Evolutionary conservation across 2,888 invertebrate genomes (phyloP), one percentile per base, ranked within the genome.

Genomic region (Cryptus armator): DNA sequence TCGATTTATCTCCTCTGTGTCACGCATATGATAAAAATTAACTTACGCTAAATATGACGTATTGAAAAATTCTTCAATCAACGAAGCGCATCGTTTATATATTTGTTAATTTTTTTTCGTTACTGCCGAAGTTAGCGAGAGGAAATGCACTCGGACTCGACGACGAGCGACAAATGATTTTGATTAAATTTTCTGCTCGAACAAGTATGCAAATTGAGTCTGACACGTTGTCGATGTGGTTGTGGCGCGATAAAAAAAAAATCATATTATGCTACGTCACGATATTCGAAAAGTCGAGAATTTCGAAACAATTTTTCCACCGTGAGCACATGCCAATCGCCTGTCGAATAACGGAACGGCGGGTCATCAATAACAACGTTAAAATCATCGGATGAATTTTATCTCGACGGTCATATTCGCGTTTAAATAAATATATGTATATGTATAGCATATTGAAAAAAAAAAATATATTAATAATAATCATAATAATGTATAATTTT

Each of bases 241-340:
- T 9, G 51, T n/a, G 48, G n/a, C 10, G 32, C 3, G n/a, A 51
- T 10, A 51, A 32, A 19, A 68, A 68, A 29, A 70, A 70, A 70
- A 16, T 9, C 32, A 51, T 29, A 0, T 16, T 53, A 37, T 70
- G 32, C 70, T 16, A 51, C 70, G 53, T 16, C 70, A 51, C 70
- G 70, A 5, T 32, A n/a, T 51, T 37, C n/a, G 64, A 53, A 51
- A 71, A 71, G 53, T 53, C 37, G 37, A 71, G 29, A 32, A 71
- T 71, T 48, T 48, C 70, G 32, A 14, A 51, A n/a, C n/a, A 16
- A 51, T 53, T 51, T 16, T 70, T 32, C 70, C 70, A 12, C 32
- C 7, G 51, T n/a, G 16, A 51, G 70, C 56, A 19, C 24, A 10
- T 10, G 24, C 3, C 56, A 56, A 56, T 56, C 37, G 32, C 19